phyloP scores from a whole-genome alignment of 2,797 vertebrate species.

The Dendrocincla fuliginosa region DNA sequence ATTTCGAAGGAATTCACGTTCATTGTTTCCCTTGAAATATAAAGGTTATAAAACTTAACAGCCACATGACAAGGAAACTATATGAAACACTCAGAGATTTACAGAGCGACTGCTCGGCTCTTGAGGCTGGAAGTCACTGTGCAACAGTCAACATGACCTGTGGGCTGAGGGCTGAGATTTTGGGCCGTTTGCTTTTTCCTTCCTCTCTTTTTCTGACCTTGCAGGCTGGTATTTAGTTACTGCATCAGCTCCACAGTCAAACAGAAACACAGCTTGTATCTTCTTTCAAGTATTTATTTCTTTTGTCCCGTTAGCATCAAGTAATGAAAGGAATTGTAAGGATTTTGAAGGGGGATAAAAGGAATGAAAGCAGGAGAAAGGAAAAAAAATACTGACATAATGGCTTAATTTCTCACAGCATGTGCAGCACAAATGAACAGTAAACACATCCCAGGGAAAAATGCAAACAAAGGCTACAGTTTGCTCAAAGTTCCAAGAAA shows the following conservation, averaged over 20 bases:
- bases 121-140: slow-evolving; percentile 10
- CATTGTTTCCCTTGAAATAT: slow-evolving; percentile 21
- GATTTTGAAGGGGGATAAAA: slow-evolving; percentile 5
- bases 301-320: slow-evolving; percentile 67
- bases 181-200: background rate
- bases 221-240: slow-evolving; percentile 51
- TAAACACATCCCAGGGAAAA: slow-evolving; percentile 14
- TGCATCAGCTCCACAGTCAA: slow-evolving; percentile 51
- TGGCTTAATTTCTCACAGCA: slow-evolving; percentile 43
- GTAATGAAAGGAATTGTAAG: slow-evolving; percentile 70
- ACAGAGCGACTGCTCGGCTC: slow-evolving; percentile 26
- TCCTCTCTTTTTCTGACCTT: slow-evolving; percentile 19
- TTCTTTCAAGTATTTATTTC: slow-evolving; percentile 63
- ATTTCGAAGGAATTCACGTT: background rate
- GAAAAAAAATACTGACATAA: background rate
- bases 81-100: slow-evolving; percentile 73
- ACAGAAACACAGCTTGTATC: slow-evolving; percentile 60
- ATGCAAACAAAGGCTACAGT: background rate
- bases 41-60: slow-evolving; percentile 48
- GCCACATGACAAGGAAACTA: slow-evolving; percentile 45
- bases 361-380: slow-evolving; percentile 12
- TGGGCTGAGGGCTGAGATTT: background rate
- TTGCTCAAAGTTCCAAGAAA: background rate
- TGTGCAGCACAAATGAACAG: slow-evolving; percentile 50
- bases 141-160: background rate